phyloP scores from a whole-genome alignment of 1,140 invertebrate genomes.

The Leptoteleia sp. region DNA sequence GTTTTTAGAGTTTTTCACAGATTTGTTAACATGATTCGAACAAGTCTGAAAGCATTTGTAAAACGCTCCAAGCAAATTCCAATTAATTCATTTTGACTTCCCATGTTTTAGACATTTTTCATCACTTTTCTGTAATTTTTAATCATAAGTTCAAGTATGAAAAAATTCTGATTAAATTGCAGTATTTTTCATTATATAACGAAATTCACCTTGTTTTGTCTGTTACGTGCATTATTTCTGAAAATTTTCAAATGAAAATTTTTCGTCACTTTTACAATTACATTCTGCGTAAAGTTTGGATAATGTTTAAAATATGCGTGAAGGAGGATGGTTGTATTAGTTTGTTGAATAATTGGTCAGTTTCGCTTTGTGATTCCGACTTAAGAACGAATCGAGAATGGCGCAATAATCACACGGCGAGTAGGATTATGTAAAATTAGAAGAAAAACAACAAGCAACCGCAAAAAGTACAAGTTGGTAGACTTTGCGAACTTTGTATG shows the following conservation, averaged over 20 bases:
- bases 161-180: too few species aligned
- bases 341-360: slow-evolving; percentile 65
- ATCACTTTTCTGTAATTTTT: too few species aligned
- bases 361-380: slow-evolving; percentile 57
- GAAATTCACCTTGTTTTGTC: slow-evolving; percentile 2
- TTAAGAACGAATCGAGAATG: slow-evolving; percentile 59
- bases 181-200: neutral
- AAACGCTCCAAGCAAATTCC: too few species aligned
- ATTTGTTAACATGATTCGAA: too few species aligned
- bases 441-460: slow-evolving; percentile 58
- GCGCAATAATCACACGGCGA: too few species aligned
- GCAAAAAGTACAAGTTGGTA: slow-evolving; percentile 63
- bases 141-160: too few species aligned
- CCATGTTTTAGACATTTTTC: too few species aligned
- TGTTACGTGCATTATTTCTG: slow-evolving; percentile 13
- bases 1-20: too few species aligned
- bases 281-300: neutral
- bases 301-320: slow-evolving; percentile 49
- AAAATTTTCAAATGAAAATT: neutral
- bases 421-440: too few species aligned
- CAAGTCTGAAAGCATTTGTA: too few species aligned
- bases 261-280: slow-evolving; percentile 37
- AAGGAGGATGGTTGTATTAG: slow-evolving; percentile 50
- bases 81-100: too few species aligned
- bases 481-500: slow-evolving; percentile 57